Base-by-base conservation (phyloP, 2,888 invertebrate species). In the Ochropleura leucogaster region DNA sequence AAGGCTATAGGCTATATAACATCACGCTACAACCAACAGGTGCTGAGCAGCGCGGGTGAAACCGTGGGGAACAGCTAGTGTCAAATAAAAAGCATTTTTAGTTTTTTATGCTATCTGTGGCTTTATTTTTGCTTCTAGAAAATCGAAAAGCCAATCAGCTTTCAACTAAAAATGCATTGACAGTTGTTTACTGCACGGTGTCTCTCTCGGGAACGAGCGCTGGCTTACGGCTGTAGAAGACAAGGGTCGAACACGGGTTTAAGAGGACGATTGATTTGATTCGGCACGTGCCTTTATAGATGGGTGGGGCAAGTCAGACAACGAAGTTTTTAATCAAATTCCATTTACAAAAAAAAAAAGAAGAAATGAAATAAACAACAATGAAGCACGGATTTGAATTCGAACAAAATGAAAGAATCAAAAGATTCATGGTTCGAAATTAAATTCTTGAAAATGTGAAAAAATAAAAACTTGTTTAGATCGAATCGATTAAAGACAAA, bases 241-340 rank as follows among this genome's bases (percentile, higher is more conserved):
- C 80, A 81, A 67, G 77, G 82, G 82, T 72, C 72, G 53, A 77
- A 72, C 66, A 69, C 76, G 63, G 72, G 76, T 80, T 64, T 71
- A 83, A 71, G 59, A 42, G 68, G 55, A 49, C 75, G 67, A 79
- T 83, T 75, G 75, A 75, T 83, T 79, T 79, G 75, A 75, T 69
- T 73, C 59, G 69, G 72, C 72, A 77, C 80, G 72, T 77, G 67
- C 69, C 20, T 16, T 44, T 63, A 40, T 77, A 51, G 42, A 67
- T 60, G 42, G 30, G 12, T 68, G 60, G 20, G 18, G 57, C 46
- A 82, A 77, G 47, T 60, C 12, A 42, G 51, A 55, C 42, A 68
- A 14, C 2, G n/a, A 12, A 55, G 10, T 20, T 47, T 51, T 40
- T 60, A 62, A 69, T 74, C 20, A 42, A 62, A 66, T 47, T 71